These are phyloP conservation scores for Bostrychus sinensis DNA, from an alignment of 2,113 vertebrate genomes.

Conservation along the genomic window DNA sequence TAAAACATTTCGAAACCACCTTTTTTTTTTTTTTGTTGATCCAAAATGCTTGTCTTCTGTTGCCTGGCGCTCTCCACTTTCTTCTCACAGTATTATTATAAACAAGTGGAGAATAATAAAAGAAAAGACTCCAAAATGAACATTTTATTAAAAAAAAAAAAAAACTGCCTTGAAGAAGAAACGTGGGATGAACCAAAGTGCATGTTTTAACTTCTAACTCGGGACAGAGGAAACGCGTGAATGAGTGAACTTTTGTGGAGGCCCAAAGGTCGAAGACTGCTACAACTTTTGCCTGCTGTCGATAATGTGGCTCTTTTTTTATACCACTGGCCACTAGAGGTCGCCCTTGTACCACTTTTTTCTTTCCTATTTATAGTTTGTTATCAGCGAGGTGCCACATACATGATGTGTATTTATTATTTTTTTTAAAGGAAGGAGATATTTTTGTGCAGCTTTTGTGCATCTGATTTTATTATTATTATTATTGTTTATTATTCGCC, in stretches of 20 bases:
- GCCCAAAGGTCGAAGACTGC: constrained; percentile 10
- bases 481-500: not conserved
- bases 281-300: constrained; percentile 18
- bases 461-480: not conserved
- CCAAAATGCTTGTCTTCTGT: constrained; percentile 6
- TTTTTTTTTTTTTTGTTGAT: constrained; percentile 9
- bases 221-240: not conserved
- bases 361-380: constrained; percentile 35
- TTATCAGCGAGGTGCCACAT: constrained; percentile 42
- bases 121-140: constrained; percentile 12
- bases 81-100: constrained; percentile 8
- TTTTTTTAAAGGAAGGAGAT: constrained; percentile 34
- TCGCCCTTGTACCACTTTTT: constrained; percentile 31
- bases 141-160: constrained; percentile 21
- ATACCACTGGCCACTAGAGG: constrained; percentile 55
- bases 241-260: constrained; percentile 4
- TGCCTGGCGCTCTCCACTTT: constrained; percentile 9
- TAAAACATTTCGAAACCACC: constrained; percentile 22
- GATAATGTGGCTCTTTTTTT: constrained; percentile 54
- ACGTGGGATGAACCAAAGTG: constrained; percentile 62
- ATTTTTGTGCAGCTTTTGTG: constrained; percentile 30
- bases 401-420: constrained; percentile 23
- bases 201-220: constrained; percentile 41
- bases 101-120: not conserved
- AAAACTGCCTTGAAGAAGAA: constrained; percentile 44